phyloP scores from a whole-genome alignment of 1,140 invertebrate species.

The Limonius californicus region DNA sequence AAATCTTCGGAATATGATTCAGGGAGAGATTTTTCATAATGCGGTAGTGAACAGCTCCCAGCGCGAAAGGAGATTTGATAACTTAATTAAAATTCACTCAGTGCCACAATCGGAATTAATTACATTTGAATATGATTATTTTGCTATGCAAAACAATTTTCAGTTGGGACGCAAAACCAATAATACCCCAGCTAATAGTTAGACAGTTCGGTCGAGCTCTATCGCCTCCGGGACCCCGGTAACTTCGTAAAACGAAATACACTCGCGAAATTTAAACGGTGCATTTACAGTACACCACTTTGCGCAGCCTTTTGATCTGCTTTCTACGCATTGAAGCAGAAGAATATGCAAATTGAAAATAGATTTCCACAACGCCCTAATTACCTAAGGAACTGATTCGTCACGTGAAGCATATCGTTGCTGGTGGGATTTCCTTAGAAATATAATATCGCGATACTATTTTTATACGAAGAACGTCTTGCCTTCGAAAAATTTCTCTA shows the following conservation, averaged over 20 bases:
- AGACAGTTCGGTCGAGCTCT: background rate
- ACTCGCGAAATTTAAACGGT: no score
- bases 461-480: no score
- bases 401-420: no score
- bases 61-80: slow-evolving; percentile 17
- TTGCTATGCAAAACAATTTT: slow-evolving; percentile 26
- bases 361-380: no score
- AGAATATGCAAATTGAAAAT: no score
- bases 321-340: no score
- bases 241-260: slow-evolving; percentile 5
- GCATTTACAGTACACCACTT: no score
- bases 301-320: no score
- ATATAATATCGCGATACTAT: no score
- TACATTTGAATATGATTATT: slow-evolving; percentile 35
- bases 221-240: background rate
- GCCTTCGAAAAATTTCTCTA: no score
- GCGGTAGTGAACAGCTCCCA: background rate
- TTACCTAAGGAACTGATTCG: no score
- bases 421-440: no score
- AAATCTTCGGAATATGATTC: slow-evolving; percentile 16
- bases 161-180: slow-evolving; percentile 6
- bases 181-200: slow-evolving; percentile 10
- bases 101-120: slow-evolving; percentile 32
- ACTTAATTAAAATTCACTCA: slow-evolving; percentile 32
- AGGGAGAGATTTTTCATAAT: slow-evolving; percentile 16